Base-by-base conservation (phyloP, 2,888 invertebrate species). In the Drosophila limbata region DNA sequence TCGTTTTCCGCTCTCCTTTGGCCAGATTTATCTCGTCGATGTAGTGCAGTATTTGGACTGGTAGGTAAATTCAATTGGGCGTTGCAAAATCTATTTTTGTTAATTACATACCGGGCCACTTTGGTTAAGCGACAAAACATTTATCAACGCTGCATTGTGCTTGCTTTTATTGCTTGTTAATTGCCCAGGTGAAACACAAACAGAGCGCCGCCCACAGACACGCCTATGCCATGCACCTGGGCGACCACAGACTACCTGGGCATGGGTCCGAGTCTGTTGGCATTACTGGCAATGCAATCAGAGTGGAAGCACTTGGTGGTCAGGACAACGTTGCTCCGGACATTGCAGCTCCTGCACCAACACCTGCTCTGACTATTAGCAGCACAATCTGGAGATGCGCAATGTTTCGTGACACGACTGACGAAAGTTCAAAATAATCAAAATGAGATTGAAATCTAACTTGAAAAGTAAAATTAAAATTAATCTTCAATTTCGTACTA, bases 111-210 rank as follows among this genome's bases (percentile, higher is more conserved):
- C 65, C 72, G 57, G 61, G 68, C 67, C 67, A 68, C 83, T 82
- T 75, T 76, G 79, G 83, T 76, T 69, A 69, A 82, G 66, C 77
- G 79, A 76, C 65, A 69, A 79, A 79, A 79, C 80, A 83, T 84
- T 81, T 84, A 81, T 80, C 81, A 81, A 69, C 39, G 56, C 51
- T 45, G 74, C 59, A 40, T 61, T 66, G 42, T 73, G 72, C 70
- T 67, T 65, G 79, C 73, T 69, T 88, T 85, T 88, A 86, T 83
- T 83, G 86, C 88, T 79, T 85, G 84, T 85, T 85, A 85, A 85
- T 85, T 85, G 88, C 84, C 80, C 73, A 70, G 75, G 73, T 78
- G 78, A 74, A 82, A 69, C 64, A 77, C 77, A 77, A 69, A 66
- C 50, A 77, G 45, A 37, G 28, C 39, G 19, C 48, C 66, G 61